These are phyloP conservation scores for Carpatolechia fugitivella DNA, from an alignment of 2,888 invertebrate species.

Conservation along the genomic window DNA sequence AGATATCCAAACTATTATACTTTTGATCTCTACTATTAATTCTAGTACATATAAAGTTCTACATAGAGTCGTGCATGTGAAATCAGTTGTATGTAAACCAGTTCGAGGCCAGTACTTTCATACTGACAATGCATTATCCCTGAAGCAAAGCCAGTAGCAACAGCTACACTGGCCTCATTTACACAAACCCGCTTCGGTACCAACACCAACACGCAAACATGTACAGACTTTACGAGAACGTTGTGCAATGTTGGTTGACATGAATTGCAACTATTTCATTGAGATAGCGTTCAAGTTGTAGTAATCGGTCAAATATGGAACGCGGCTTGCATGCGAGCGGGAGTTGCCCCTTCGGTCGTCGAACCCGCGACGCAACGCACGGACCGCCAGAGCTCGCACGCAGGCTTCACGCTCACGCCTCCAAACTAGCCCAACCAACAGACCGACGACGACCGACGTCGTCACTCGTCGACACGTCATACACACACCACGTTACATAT, in stretches of 20 bases:
- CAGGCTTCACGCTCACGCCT: slow-evolving; percentile 35
- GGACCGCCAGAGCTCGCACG: slow-evolving; percentile 31
- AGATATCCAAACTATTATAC: too few relatives aligned
- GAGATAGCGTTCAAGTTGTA: slow-evolving; percentile 39
- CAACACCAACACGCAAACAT: background rate
- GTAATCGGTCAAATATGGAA: slow-evolving; percentile 58
- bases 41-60: too few relatives aligned
- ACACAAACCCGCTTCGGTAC: slow-evolving; percentile 5
- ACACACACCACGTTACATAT: slow-evolving; percentile 18
- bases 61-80: background rate
- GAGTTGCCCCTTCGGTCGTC: slow-evolving; percentile 59
- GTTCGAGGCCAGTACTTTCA: slow-evolving; percentile 6
- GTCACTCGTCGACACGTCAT: slow-evolving; percentile 23
- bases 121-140: slow-evolving; percentile 6
- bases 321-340: slow-evolving; percentile 42
- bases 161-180: background rate
- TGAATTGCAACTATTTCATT: slow-evolving; percentile 21
- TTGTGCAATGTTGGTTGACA: slow-evolving; percentile 14
- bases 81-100: background rate
- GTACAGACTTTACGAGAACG: background rate
- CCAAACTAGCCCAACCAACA: slow-evolving; percentile 27
- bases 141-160: slow-evolving; percentile 3
- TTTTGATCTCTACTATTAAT: too few relatives aligned
- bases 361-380: slow-evolving; percentile 43
- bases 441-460: background rate